phyloP scores from a whole-genome alignment of 2,113 vertebrate species.

The Hemiprocne comata region DNA sequence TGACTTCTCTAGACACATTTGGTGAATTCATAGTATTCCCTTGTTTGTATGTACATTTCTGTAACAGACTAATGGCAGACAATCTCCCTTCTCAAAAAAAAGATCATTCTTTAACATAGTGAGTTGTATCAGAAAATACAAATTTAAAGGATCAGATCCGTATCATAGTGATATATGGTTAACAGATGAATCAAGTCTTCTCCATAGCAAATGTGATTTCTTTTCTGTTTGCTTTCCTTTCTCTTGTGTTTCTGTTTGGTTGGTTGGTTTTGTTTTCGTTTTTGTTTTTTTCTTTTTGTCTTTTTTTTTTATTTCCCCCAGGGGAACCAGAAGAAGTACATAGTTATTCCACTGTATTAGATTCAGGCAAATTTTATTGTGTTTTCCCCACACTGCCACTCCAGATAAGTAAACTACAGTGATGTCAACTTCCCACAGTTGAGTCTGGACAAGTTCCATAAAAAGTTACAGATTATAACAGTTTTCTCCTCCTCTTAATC shows the following conservation, averaged over 20 bases:
- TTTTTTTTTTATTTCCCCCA: no score
- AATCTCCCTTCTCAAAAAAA: not conserved
- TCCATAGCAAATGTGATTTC: not conserved
- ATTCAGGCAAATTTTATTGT: not conserved
- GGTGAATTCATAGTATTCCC: not conserved
- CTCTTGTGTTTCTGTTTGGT: no score
- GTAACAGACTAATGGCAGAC: not conserved
- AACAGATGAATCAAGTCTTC: not conserved
- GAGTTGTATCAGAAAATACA: not conserved
- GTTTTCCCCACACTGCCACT: not conserved
- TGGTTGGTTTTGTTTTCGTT: no score
- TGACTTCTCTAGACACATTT: not conserved
- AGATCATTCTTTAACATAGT: not conserved
- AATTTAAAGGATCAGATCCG: not conserved
- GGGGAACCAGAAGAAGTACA: not conserved
- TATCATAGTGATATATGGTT: not conserved
- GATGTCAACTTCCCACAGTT: accelerated
- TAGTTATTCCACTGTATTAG: not conserved
- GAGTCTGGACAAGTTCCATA: accelerated
- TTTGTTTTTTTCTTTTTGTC: no score
- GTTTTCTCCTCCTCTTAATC: not conserved
- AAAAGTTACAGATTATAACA: not conserved
- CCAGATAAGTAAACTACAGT: not conserved
- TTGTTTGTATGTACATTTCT: not conserved
- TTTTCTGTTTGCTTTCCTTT: not conserved